These are phyloP conservation scores for Encarsia formosa DNA, from an alignment of 2,888 invertebrate genomes.

Conservation along the genomic window DNA sequence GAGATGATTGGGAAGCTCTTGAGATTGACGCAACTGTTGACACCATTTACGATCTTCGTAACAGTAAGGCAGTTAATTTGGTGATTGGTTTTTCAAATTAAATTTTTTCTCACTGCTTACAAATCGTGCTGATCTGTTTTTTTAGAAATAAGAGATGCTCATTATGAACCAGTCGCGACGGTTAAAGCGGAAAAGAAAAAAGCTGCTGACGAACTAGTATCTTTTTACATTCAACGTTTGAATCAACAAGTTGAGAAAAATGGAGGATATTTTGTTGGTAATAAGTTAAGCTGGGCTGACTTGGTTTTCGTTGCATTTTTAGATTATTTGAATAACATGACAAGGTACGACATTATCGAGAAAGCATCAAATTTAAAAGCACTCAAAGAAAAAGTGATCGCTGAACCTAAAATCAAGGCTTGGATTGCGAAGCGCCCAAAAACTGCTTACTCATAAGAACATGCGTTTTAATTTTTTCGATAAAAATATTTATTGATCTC, in stretches of 20 bases:
- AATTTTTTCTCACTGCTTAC: too few relatives aligned
- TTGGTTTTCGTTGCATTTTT: conserved; percentile 58
- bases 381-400: conserved; percentile 57
- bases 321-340: conserved; percentile 60
- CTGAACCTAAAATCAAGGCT: conserved; percentile 58
- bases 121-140: too few relatives aligned
- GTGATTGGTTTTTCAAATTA: not conserved
- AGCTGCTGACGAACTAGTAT: conserved; percentile 55
- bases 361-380: conserved; percentile 58
- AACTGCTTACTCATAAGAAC: too few relatives aligned
- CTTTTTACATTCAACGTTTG: conserved; percentile 58
- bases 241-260: conserved; percentile 59
- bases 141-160: conserved; percentile 46
- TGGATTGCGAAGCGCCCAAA: conserved; percentile 67
- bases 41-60: conserved; percentile 59
- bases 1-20: conserved; percentile 57
- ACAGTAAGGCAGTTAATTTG: conserved; percentile 52
- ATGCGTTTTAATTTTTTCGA: too few relatives aligned
- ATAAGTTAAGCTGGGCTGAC: conserved; percentile 62
- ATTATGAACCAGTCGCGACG: conserved; percentile 56
- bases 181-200: conserved; percentile 55
- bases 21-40: conserved; percentile 63
- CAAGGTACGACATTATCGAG: conserved; percentile 53
- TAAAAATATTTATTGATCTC: too few relatives aligned
- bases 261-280: conserved; percentile 56